phyloP scores from a whole-genome alignment of 35 echinoderm and acorn worm genomes.

The Lytechinus pictus region DNA sequence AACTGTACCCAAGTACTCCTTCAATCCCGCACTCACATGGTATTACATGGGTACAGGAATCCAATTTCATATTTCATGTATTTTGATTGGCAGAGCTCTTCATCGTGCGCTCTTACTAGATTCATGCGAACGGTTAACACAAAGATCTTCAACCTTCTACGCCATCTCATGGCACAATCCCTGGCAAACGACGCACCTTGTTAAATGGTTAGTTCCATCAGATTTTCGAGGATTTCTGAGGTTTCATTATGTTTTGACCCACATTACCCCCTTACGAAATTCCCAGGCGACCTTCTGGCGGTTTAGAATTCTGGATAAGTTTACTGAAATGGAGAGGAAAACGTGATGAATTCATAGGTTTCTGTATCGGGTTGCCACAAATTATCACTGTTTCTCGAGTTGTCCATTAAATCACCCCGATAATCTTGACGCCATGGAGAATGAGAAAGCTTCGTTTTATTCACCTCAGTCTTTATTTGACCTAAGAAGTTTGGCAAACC shows the following conservation, averaged over 20 bases:
- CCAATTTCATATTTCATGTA: not conserved
- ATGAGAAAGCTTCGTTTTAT: not conserved
- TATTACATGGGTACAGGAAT: not conserved
- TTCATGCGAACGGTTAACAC: not conserved
- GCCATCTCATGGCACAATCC: not conserved
- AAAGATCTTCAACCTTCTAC: not conserved
- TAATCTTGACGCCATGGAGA: not conserved
- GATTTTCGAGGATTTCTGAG: constrained; percentile 9
- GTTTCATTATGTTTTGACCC: constrained; percentile 24
- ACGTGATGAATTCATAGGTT: not conserved
- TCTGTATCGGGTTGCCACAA: not conserved
- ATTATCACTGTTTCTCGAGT: not conserved
- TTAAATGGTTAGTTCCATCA: not conserved
- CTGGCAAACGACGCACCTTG: not conserved
- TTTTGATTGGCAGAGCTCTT: not conserved
- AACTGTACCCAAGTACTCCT: not conserved
- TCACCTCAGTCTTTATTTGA: not conserved
- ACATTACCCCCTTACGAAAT: not conserved
- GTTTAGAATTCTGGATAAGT: not conserved
- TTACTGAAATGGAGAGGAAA: not conserved
- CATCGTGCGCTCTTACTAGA: not conserved
- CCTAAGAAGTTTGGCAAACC: not conserved
- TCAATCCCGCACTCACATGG: too few relatives aligned
- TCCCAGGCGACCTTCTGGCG: not conserved
- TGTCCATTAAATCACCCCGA: not conserved